Evolutionary conservation across 2,797 vertebrate genomes (phyloP).

Genomic region (Premnoplex brunnescens): DNA sequence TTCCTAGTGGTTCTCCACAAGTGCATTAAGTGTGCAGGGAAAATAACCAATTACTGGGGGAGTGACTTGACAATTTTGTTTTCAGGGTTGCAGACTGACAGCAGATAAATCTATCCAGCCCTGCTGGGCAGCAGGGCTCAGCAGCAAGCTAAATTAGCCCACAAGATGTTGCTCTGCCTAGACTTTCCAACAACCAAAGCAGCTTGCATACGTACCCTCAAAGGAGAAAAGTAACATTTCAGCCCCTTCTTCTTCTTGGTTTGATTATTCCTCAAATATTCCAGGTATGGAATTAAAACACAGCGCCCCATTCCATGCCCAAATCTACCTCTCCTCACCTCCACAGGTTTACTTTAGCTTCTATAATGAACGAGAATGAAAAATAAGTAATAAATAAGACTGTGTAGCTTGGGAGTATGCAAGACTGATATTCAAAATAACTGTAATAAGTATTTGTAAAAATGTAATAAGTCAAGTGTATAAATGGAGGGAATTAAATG

Average conservation of each 20-base stretch:
- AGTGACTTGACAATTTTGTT: background rate
- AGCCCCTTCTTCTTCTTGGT: background rate
- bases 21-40: background rate
- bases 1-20: background rate
- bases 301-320: background rate
- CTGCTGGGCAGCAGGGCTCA: constrained; percentile 28
- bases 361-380: background rate
- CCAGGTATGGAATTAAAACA: background rate
- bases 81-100: constrained; percentile 7
- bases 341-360: background rate
- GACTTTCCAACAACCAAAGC: background rate
- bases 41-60: background rate
- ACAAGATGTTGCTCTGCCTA: background rate
- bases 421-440: constrained; percentile 5
- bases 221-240: background rate
- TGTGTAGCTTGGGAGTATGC: background rate
- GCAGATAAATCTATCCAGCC: constrained; percentile 24
- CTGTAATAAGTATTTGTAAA: constrained; percentile 13
- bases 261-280: background rate
- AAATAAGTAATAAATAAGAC: background rate
- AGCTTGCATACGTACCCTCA: background rate
- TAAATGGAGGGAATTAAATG: constrained; percentile 38
- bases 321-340: background rate
- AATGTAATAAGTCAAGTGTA: constrained; percentile 31
- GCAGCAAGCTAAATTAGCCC: constrained; percentile 30